Base-by-base conservation (phyloP, 2,797 vertebrate species). In the Acanthurus leucopareius region DNA sequence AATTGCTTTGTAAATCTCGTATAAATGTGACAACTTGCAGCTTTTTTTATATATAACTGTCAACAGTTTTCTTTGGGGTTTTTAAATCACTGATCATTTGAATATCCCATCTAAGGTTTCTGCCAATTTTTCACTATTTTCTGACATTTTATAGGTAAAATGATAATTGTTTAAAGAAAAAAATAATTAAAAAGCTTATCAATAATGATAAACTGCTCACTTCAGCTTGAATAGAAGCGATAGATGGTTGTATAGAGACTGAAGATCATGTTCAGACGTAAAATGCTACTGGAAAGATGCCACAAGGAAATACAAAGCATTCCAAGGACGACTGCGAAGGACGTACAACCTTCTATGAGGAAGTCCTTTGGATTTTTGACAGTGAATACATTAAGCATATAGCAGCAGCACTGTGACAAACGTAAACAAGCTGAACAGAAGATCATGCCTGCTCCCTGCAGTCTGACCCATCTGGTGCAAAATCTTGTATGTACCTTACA, bases 401-500 rank as follows among this genome's bases (percentile, higher is more conserved):
- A 35, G 52, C 28, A 69, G 25, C 35, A 53, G 19, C 47, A 59
- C 1, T 58, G 25, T 66, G 20, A 65, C 28, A 19, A 53, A 22
- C 13, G 49, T 51, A 44, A 60, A 38, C 5, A 9, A 25, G 58
- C 20, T 45, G 25, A 73, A 57, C 52, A 54, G 61, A 44, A 58
- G 62, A 53, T 58, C 19, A 61, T 19, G 49, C 60, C 28, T 57
- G 62, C 61, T 71, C 58, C 77, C 75, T 66, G 73, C 75, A 64
- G 80, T 57, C 62, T 32, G 49, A 72, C 48, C 69, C 78, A 88
- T 82, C 80, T 84, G 78, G 6, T 71, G 54, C 32, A 58, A 22
- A 70, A 73, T 52, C 59, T 59, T 51, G 4, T 42, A 70, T 69
- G 7, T 25, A 47, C 14, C 40, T 7, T 28, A 64, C 8, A 16